Percentiles rank a stretch among this genome's conserved stretches.
Evolutionary conservation across 2,113 vertebrate species (phyloP).

Genomic region (Cinclus mexicanus): DNA sequence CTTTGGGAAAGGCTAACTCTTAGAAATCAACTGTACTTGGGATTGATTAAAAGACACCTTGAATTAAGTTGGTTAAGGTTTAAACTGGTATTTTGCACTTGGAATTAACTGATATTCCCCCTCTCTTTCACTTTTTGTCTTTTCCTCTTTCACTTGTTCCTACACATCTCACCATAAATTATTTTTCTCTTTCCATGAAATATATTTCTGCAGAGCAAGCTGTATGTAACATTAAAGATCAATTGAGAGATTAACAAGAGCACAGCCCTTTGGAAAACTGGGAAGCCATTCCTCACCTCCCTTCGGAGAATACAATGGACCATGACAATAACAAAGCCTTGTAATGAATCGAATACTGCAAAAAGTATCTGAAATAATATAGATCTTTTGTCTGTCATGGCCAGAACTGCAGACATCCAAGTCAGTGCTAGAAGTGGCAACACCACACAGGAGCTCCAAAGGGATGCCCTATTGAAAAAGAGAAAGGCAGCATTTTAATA

Average conservation of each 20-base stretch:
- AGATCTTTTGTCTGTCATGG: conserved; percentile 99
- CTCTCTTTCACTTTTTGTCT: neutral
- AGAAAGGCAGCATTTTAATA: conserved; percentile 21
- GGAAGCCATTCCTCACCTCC: conserved; percentile 84
- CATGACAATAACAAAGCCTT: conserved; percentile 99
- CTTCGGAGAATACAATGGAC: conserved; percentile 96
- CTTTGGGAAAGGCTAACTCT: neutral
- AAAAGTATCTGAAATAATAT: conserved; percentile 99
- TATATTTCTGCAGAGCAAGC: neutral
- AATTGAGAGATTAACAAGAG: neutral
- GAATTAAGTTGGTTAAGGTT: neutral
- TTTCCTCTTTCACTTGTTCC: neutral
- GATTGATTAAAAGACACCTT: neutral
- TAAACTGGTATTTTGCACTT: neutral
- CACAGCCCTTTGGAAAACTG: neutral
- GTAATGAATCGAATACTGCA: conserved; percentile 97
- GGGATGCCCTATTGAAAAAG: conserved; percentile 86
- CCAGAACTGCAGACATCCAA: conserved; percentile 99
- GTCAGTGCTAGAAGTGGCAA: conserved; percentile 95
- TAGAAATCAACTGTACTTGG: neutral
- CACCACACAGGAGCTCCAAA: conserved; percentile 99
- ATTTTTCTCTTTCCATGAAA: neutral
- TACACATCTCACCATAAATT: neutral
- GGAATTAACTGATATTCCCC: neutral
- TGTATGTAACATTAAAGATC: neutral